These are phyloP conservation scores for Cordilura impudica DNA, from an alignment of 2,888 invertebrate genomes.

Conservation along the genomic window DNA sequence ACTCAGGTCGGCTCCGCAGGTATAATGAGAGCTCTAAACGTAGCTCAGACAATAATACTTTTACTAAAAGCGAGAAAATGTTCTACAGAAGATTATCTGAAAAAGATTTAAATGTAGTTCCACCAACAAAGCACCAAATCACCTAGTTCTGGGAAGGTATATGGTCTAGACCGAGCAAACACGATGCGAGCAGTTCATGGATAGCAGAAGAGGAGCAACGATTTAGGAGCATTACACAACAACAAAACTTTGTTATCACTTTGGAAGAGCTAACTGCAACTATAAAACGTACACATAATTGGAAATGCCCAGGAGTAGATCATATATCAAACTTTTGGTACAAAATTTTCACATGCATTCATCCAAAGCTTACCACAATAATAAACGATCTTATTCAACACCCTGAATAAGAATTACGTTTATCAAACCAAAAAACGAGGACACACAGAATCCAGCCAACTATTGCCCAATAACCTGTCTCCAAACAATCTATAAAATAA, in stretches of 20 bases:
- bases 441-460: neutral
- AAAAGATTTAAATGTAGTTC: too few relatives aligned
- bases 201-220: too few relatives aligned
- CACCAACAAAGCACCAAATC: too few relatives aligned
- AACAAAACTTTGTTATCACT: neutral
- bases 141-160: too few relatives aligned
- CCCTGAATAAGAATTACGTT: neutral
- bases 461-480: conserved; percentile 1
- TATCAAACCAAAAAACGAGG: conserved; percentile 2
- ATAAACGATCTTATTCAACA: neutral
- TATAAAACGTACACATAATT: conserved; percentile 5
- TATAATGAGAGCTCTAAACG: too few relatives aligned
- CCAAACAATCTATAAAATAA: neutral
- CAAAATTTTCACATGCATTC: neutral
- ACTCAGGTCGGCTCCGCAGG: too few relatives aligned
- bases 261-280: neutral
- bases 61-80: too few relatives aligned
- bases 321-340: conserved; percentile 16
- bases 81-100: too few relatives aligned
- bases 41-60: too few relatives aligned
- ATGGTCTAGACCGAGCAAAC: too few relatives aligned
- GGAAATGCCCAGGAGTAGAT: conserved; percentile 18
- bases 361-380: neutral
- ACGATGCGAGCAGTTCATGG: too few relatives aligned
- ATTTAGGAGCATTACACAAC: neutral